Base-by-base conservation (phyloP, 2,797 vertebrate species). In the Chelidonichthys spinosus region DNA sequence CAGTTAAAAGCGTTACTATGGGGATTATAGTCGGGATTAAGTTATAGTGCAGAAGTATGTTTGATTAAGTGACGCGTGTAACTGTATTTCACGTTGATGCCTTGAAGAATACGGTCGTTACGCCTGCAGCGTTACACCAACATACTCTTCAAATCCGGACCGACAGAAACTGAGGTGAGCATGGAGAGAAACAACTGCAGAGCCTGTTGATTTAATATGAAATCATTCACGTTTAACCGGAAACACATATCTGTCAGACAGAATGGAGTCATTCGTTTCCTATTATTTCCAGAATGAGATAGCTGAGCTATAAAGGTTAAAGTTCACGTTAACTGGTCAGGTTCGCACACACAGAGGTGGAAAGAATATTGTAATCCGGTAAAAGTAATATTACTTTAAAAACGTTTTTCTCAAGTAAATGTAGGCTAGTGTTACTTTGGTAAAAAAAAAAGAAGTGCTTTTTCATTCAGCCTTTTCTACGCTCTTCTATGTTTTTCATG, bases 121-220 rank as follows among this genome's bases (percentile, higher is more conserved):
- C 43, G 14, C 4, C 13, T 13, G 13, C 2, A 44, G 43, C 43
- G 11, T 11, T 43, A 11, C 42, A 13, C 25, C 25, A 25, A 25
- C 25, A 25, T 25, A 25, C 4, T 59, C 25, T 4, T 25, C 62
- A 17, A 6, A 4, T 13, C 11, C 3, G 18, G 50, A 63, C 5
- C 39, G 4, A 17, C 62, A 63, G 35, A 13, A 69, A 61, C 63
- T 76, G 40, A 60, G 70, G 79, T 76, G 52, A 54, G 74, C 0
- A 15, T 8, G 18, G 6, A 2, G 14, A 37, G 25, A 18, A 39
- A n/a, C 33, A 42, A 7, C 5, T 6, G n/a, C 1, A 9, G 33
- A n/a, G 10, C n/a, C 7, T 15, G n/a, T 11, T 55, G n/a, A 17
- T 32, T 53, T 15, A 15, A 49, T 15, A 35, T 40, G 13, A 1